Evolutionary conservation across 2,113 vertebrate genomes (phyloP), one percentile per base, ranked within the genome.

Genomic region (Myotis lucifugus): DNA sequence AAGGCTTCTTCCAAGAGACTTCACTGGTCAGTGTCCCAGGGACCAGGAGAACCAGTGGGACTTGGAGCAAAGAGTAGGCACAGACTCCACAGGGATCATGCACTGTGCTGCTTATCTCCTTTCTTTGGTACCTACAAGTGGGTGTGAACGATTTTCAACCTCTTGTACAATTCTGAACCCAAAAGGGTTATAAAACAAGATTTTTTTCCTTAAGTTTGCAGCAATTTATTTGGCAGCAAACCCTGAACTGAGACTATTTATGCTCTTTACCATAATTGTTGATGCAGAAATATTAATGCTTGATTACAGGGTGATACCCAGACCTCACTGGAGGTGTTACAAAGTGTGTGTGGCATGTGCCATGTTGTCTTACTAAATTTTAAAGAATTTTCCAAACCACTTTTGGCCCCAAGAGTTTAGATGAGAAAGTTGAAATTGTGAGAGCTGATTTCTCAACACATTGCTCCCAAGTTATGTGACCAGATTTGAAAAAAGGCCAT

Each of bases 321-420:
- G 27, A 67, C 48, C 21, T 67, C 87, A 69, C n/a, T 61, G 56
- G n/a, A 40, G 40, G 11, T 87, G 5, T 67, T 89, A 61, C 18
- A 73, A 92, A 84, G 54, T 72, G 1, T 74, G 72, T 74, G 27
- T 79, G 5, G 29, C 42, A 29, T 25, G n/a, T 84, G 52, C 37
- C 70, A 52, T 8, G 8, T 69, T 74, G 48, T 67, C 83, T 92
- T 77, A 74, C 50, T 87, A 61, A 86, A 91, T 83, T 78, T 64
- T 67, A 66, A 92, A 81, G 67, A 95, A 82, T 77, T 91, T 84
- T 79, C 85, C 40, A 32, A 70, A 93, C 72, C 25, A 56, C 27
- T 72, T 79, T 64, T 77, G 74, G 25, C 48, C 25, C 13, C 6
- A 25, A 29, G 67, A 84, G 25, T 67, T 73, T 27, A 70, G 23